Percentiles rank a stretch among this genome's conserved stretches.
Evolutionary conservation across 2,888 invertebrate genomes (phyloP).

Genomic region (Macrophya annulata): DNA sequence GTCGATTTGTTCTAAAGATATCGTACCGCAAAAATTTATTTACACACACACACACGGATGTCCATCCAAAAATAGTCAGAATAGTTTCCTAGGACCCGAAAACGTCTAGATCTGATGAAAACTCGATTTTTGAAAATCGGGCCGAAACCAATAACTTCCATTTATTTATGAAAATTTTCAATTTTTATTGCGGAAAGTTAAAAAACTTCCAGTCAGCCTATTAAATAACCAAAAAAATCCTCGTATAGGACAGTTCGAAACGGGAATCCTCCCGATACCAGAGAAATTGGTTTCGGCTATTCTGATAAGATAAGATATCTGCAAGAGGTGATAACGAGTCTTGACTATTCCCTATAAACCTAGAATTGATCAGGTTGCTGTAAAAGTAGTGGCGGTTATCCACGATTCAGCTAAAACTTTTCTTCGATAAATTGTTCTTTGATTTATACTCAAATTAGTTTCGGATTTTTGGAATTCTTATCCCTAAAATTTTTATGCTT

Average conservation of each 20-base stretch:
- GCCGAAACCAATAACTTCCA: too few relatives aligned
- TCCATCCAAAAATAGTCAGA: too few relatives aligned
- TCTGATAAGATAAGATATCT: slow-evolving; percentile 18
- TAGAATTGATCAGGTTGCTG: background rate
- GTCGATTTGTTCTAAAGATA: too few relatives aligned
- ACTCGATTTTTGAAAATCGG: too few relatives aligned
- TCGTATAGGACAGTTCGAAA: background rate
- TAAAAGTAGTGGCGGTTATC: background rate
- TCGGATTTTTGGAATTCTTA: background rate
- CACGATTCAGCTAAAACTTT: background rate
- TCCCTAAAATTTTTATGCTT: background rate
- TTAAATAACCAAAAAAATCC: background rate
- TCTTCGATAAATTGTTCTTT: background rate
- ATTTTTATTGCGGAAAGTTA: too few relatives aligned
- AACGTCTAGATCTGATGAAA: too few relatives aligned
- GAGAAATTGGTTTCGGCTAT: background rate
- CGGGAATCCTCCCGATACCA: background rate
- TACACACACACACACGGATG: too few relatives aligned
- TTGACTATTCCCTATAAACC: background rate
- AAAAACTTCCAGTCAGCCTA: background rate
- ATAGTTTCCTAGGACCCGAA: too few relatives aligned
- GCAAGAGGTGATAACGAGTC: background rate
- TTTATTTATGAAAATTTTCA: too few relatives aligned
- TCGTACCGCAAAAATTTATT: too few relatives aligned
- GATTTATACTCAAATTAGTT: background rate